These are phyloP conservation scores for Chloroclysta siterata DNA, from an alignment of 2,888 invertebrate genomes.

Conservation along the genomic window DNA sequence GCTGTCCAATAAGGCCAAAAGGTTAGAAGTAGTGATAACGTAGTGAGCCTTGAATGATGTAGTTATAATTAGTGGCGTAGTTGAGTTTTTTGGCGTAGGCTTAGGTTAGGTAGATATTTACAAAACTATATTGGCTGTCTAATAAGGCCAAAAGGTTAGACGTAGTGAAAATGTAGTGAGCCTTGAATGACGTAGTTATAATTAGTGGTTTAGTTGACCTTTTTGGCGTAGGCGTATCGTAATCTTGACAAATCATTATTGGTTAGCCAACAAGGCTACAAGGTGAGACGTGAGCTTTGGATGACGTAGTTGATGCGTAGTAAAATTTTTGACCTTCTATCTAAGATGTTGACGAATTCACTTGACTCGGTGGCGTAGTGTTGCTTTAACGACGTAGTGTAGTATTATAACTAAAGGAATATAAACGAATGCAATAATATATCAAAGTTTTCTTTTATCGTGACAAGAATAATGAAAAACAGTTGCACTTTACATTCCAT, in stretches of 20 bases:
- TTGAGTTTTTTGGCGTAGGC: not conserved
- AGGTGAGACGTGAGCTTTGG: too few relatives aligned
- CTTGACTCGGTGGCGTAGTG: not conserved
- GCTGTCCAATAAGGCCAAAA: not conserved
- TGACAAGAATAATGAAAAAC: not conserved
- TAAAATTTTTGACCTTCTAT: too few relatives aligned
- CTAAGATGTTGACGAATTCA: too few relatives aligned
- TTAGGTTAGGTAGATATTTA: too few relatives aligned
- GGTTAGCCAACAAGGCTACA: too few relatives aligned
- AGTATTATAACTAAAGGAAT: not conserved
- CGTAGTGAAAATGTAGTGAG: not conserved
- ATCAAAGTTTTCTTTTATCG: not conserved
- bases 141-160: not conserved
- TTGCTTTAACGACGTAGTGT: not conserved
- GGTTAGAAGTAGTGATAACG: not conserved
- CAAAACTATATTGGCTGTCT: too few relatives aligned
- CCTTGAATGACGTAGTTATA: not conserved
- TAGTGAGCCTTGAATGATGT: not conserved
- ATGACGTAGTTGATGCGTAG: too few relatives aligned
- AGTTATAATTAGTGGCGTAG: not conserved
- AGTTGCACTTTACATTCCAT: not conserved
- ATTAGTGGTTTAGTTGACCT: not conserved
- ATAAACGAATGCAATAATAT: too few relatives aligned
- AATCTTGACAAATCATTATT: too few relatives aligned
- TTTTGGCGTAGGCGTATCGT: not conserved